Conservation (phyloP, 2,113 vertebrate genomes). For the Sturnira hondurensis region DNA sequence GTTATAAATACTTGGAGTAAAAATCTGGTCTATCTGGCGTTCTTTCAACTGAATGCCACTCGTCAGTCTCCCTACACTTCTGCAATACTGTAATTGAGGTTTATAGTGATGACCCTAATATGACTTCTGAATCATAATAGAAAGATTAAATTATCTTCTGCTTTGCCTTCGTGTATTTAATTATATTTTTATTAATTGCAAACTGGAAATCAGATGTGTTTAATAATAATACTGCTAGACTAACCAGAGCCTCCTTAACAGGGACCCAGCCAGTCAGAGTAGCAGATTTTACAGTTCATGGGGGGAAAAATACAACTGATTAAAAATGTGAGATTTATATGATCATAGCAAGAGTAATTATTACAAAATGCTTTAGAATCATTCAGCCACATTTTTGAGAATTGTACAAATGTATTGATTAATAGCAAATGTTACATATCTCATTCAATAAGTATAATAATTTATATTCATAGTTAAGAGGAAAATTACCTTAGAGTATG, state of each 20-base stretch:
- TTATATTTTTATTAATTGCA: conserved; percentile 58
- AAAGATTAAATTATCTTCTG: conserved; percentile 37
- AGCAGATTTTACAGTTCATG: not conserved
- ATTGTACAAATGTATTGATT: not conserved
- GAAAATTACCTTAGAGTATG: not conserved
- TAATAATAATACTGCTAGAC: conserved; percentile 12
- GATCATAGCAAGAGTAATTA: conserved; percentile 1
- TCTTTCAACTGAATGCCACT: not conserved
- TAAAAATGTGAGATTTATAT: conserved; percentile 2
- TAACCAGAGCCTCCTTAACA: conserved; percentile 3
- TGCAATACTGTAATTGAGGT: not conserved
- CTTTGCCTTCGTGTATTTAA: conserved; percentile 41
- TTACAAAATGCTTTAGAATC: not conserved
- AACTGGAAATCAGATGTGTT: conserved; percentile 16
- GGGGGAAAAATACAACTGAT: not conserved
- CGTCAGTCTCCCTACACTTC: not conserved
- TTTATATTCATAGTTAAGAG: not conserved
- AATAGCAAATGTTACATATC: not conserved
- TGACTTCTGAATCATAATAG: conserved; percentile 43
- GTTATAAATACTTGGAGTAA: not conserved
- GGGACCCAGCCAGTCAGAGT: not conserved
- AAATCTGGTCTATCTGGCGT: not conserved
- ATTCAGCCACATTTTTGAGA: not conserved
- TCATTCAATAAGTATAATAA: not conserved
- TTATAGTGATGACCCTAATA: not conserved